A percentile compares a stretch with the other conserved stretches of the same genome.
Conservation (phyloP, 2,797 vertebrate species). For the Pyrocephalus nanus region DNA sequence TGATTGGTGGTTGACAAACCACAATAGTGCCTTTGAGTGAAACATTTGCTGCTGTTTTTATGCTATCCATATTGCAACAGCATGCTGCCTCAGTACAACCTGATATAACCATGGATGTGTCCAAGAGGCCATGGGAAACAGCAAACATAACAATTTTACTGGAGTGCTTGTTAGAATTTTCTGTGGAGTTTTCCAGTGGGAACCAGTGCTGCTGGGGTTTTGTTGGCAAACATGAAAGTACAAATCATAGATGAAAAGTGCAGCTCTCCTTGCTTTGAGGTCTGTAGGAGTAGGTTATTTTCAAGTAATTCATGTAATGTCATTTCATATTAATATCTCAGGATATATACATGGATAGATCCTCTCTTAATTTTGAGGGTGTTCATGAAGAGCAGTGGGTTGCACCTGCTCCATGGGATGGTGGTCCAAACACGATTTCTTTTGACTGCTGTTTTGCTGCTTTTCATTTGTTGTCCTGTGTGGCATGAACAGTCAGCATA, state of each 20-base stretch:
- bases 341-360: not conserved
- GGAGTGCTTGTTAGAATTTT: not conserved
- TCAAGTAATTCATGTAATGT: not conserved
- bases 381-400: not conserved
- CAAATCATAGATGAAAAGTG: not conserved
- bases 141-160: not conserved
- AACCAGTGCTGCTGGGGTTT: not conserved
- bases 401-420: not conserved
- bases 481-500: not conserved
- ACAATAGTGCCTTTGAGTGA: not conserved
- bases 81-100: not conserved
- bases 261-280: not conserved
- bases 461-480: not conserved
- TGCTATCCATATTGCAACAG: conserved; percentile 4
- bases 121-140: not conserved
- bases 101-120: not conserved
- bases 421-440: no score
- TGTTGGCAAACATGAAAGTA: not conserved
- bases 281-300: not conserved
- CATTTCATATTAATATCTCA: not conserved
- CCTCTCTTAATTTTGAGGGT: not conserved
- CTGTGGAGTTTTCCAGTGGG: not conserved
- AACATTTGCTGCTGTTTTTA: conserved; percentile 41
- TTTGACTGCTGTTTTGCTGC: not conserved
- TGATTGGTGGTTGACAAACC: not conserved